Evolutionary conservation across 2,888 invertebrate genomes (phyloP), one percentile per base, ranked within the genome.

Genomic region (Drosophila acutilabella): DNA sequence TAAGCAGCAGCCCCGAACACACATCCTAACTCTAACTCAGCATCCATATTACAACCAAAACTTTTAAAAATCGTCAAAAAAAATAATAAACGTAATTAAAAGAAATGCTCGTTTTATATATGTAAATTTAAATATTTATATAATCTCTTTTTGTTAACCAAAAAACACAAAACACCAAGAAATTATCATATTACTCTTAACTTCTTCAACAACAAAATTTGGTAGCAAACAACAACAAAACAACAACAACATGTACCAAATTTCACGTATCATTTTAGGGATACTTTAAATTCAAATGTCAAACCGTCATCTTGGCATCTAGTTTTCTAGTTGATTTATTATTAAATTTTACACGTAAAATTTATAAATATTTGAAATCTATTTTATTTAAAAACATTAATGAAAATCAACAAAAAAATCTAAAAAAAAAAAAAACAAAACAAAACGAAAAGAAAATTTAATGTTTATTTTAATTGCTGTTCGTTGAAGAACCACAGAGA

Each of bases 311-410:
- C 83, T 72, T 82, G 88, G 79, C 86, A 72, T 67, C 69, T 88
- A 89, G 86, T 86, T 88, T 88, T 83, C 86, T 87, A 89, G 88
- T 83, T 87, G 81, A 81, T 78, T 65, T 80, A 76, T 70, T 65
- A 80, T 84, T 88, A 89, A 90, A 90, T 89, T 90, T 83, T 81
- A 89, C 81, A 86, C 84, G 81, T 85, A 88, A 86, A 89, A 88
- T 84, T 89, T 88, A 80, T 81, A 77, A 74, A 80, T 76, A 72
- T 70, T 74, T 68, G 71, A 65, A 85, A 80, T 61, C 73, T 82
- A 82, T 85, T 85, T 87, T 87, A 82, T 82, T 81, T 78, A 65
- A 59, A 66, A 61, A 83, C 50, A 79, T 64, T 54, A 64, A 75
- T 71, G 54, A 64, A 64, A 75, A 68, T 33, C 40, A 23, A 23